Percentiles rank a stretch among this genome's conserved stretches.
Evolutionary conservation across 2,888 invertebrate species (phyloP).

Genomic region (Tachina lurida): DNA sequence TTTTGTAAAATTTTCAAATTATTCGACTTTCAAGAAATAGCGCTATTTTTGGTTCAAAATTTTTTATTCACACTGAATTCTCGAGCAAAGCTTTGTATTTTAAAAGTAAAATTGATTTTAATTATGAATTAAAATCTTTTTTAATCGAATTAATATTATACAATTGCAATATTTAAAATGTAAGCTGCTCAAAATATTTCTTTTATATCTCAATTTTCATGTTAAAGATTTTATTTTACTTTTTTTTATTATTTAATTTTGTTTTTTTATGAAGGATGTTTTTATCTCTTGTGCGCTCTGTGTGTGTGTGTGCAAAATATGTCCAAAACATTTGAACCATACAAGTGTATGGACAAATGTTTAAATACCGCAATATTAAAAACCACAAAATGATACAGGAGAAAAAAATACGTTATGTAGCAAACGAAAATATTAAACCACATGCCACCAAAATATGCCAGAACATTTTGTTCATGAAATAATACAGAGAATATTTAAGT

Average conservation of each 20-base stretch:
- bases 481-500: slow-evolving; percentile 51
- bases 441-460: slow-evolving; percentile 62
- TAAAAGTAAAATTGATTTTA: too few relatives aligned
- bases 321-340: slow-evolving; percentile 55
- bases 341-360: slow-evolving; percentile 37
- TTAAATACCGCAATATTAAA: slow-evolving; percentile 63
- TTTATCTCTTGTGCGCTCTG: background rate
- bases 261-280: background rate
- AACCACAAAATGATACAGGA: slow-evolving; percentile 59
- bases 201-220: background rate
- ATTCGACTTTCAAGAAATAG: too few relatives aligned
- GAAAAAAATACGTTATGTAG: background rate
- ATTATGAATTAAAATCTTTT: too few relatives aligned
- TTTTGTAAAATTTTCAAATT: too few relatives aligned
- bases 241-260: slow-evolving; percentile 6
- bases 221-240: background rate
- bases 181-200: too few relatives aligned
- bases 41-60: too few relatives aligned
- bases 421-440: slow-evolving; percentile 62
- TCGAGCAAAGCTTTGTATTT: too few relatives aligned
- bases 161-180: too few relatives aligned
- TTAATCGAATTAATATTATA: too few relatives aligned
- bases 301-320: slow-evolving; percentile 47
- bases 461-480: slow-evolving; percentile 49
- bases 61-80: too few relatives aligned